phyloP scores from a whole-genome alignment of 2,113 vertebrate species.

The Trachemys scripta region DNA sequence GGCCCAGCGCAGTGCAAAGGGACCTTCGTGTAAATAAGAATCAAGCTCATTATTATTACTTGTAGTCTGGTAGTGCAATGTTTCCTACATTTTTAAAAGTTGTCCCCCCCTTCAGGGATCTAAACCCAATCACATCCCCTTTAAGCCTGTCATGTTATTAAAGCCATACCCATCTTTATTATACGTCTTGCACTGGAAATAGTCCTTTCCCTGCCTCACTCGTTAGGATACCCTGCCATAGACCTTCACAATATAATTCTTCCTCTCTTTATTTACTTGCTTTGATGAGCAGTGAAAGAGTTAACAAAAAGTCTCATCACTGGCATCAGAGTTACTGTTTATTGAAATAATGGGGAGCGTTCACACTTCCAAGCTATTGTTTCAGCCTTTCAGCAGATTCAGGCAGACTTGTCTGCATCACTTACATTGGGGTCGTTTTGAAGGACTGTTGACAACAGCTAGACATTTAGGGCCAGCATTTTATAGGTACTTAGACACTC shows the following conservation, averaged over 20 bases:
- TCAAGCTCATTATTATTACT: background rate
- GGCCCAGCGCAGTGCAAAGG: background rate
- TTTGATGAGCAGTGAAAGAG: background rate
- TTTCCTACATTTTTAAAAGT: background rate
- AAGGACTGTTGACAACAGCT: rapidly evolving
- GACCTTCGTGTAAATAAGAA: background rate
- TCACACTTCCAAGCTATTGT: background rate
- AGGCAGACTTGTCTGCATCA: background rate
- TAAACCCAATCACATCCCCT: background rate
- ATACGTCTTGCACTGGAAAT: background rate
- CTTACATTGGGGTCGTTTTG: background rate
- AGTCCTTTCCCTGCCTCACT: background rate
- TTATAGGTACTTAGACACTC: background rate
- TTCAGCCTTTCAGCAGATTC: background rate
- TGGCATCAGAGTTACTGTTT: background rate
- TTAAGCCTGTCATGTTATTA: background rate
- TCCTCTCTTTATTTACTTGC: background rate
- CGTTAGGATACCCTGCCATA: rapidly evolving
- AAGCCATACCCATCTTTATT: background rate
- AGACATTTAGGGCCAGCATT: rapidly evolving
- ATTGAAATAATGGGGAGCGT: background rate
- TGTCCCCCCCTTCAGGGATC: background rate
- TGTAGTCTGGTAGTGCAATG: background rate
- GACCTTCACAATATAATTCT: background rate
- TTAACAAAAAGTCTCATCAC: background rate